These are phyloP conservation scores for Nephila pilipes DNA, from an alignment of 1,140 invertebrate genomes.

Conservation along the genomic window DNA sequence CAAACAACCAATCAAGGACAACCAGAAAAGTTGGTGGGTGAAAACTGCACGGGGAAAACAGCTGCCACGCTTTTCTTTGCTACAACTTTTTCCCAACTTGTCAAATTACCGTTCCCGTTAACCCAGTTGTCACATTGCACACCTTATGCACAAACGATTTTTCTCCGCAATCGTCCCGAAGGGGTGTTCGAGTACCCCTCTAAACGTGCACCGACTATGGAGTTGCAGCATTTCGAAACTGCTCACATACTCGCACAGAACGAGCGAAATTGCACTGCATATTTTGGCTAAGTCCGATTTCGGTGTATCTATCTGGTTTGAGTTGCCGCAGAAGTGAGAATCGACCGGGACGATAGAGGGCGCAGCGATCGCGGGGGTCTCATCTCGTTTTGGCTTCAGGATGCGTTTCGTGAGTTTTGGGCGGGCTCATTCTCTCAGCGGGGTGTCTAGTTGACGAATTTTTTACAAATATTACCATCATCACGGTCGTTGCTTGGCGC, in stretches of 20 bases:
- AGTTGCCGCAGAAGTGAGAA: neutral
- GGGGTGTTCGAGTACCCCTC: neutral
- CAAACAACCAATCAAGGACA: slow-evolving; percentile 34
- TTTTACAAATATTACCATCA: too few species aligned
- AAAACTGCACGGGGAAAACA: slow-evolving; percentile 7
- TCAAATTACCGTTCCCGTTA: neutral
- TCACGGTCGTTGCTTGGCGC: too few species aligned
- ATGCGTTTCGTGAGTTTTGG: slow-evolving; percentile 59
- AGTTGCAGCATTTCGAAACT: neutral
- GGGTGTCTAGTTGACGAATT: slow-evolving; percentile 30
- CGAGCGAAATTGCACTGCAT: slow-evolving; percentile 12
- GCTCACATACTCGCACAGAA: neutral
- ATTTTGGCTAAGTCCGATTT: slow-evolving; percentile 63
- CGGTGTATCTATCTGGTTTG: slow-evolving; percentile 29
- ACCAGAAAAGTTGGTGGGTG: neutral
- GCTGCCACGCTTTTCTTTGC: slow-evolving; percentile 17
- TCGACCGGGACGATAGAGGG: slow-evolving; percentile 54
- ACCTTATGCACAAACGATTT: slow-evolving; percentile 25
- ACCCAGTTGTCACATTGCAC: neutral
- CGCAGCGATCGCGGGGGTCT: slow-evolving; percentile 47
- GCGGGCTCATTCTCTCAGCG: slow-evolving; percentile 52
- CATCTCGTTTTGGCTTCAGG: slow-evolving; percentile 56
- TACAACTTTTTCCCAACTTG: slow-evolving; percentile 5
- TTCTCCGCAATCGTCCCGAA: neutral
- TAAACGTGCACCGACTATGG: neutral